phyloP scores from a whole-genome alignment of 1,140 invertebrate species.

The Drosophila ironensis region DNA sequence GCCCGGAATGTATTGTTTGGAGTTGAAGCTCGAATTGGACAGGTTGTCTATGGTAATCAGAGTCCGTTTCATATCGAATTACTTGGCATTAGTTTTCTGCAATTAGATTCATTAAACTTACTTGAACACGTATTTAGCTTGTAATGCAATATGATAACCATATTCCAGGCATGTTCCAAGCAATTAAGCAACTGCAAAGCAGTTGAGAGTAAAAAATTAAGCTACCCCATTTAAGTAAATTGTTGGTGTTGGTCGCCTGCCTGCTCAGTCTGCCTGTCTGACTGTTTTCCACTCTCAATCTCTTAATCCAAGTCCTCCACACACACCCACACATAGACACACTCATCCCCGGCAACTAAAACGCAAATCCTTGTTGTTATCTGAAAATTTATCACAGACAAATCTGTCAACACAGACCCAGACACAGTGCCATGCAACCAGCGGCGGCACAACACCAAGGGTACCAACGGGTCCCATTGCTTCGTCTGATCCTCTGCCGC shows the following conservation, averaged over 20 bases:
- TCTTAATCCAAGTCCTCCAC: conserved; percentile 38
- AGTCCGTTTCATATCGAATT: too few relatives aligned
- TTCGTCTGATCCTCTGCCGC: too few relatives aligned
- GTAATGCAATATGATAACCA: conserved; percentile 25
- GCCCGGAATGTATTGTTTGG: not conserved
- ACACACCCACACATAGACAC: conserved; percentile 16
- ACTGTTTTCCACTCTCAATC: conserved; percentile 22
- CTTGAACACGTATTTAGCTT: too few relatives aligned
- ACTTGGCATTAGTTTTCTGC: conserved; percentile 5
- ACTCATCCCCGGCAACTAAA: conserved; percentile 76
- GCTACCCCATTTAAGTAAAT: conserved; percentile 46
- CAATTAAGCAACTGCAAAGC: conserved; percentile 50
- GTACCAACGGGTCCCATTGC: conserved; percentile 39
- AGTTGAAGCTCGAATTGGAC: too few relatives aligned
- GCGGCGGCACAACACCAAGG: conserved; percentile 32
- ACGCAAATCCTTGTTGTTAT: conserved; percentile 79
- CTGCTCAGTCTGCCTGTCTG: too few relatives aligned
- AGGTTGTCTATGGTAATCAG: too few relatives aligned
- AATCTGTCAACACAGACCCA: conserved; percentile 80
- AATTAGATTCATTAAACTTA: conserved; percentile 36
- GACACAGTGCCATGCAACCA: conserved; percentile 71
- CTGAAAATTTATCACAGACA: conserved; percentile 81
- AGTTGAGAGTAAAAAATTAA: conserved; percentile 33
- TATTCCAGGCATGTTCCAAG: conserved; percentile 58
- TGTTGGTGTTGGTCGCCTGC: conserved; percentile 71